Percentiles rank a stretch among this genome's conserved stretches.
Evolutionary conservation across 2,888 invertebrate species (phyloP).

Genomic region (Tenthredo livida): DNA sequence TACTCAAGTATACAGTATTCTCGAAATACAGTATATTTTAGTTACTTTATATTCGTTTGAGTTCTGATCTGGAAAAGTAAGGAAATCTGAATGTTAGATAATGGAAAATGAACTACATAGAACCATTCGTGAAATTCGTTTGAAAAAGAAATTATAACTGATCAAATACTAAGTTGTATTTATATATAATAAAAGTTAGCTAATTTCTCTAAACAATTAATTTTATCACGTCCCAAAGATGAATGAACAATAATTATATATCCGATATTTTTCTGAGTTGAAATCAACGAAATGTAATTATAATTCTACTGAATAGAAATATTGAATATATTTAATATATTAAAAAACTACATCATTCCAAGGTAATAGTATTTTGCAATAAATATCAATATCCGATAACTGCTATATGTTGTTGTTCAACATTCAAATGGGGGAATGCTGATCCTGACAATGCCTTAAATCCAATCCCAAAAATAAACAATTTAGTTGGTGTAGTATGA

Average conservation of each 20-base stretch:
- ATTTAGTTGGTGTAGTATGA: slow-evolving; percentile 64
- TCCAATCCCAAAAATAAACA: slow-evolving; percentile 72
- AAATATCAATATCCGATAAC: background rate
- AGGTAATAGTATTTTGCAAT: background rate
- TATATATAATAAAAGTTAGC: background rate
- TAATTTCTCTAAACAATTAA: background rate
- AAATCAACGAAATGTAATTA: background rate
- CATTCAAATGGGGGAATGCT: slow-evolving; percentile 8
- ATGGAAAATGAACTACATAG: background rate
- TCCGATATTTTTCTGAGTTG: background rate
- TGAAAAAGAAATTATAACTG: background rate
- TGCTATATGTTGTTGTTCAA: background rate
- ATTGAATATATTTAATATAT: background rate
- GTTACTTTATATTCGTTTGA: background rate
- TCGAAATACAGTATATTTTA: background rate
- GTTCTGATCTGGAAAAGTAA: background rate
- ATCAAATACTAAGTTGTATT: background rate
- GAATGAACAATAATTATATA: background rate
- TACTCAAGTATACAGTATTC: slow-evolving; percentile 9
- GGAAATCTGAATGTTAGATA: background rate
- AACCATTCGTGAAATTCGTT: too few relatives aligned
- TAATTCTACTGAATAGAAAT: background rate
- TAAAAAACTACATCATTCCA: background rate
- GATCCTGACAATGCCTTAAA: slow-evolving; percentile 66
- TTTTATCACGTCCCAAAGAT: background rate